Evolutionary conservation across 1,140 invertebrate species (phyloP), one percentile per base, ranked within the genome.

Genomic region (Drosophila setifemur): DNA sequence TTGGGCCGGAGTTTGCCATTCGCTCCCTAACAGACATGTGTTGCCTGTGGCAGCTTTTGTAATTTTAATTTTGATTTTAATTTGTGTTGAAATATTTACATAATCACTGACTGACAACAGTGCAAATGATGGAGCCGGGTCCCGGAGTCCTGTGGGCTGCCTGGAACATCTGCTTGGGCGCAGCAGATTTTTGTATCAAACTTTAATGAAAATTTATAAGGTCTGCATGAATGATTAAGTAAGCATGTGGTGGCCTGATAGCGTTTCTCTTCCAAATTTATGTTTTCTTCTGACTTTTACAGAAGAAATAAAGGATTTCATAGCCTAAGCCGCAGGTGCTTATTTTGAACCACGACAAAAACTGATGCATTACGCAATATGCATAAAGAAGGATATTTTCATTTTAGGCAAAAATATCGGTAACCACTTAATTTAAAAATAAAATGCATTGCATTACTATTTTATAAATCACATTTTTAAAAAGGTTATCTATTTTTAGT

Each of bases 41-140:
- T 76, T 86, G 81, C 81, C 81, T 77, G 79, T 60, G 69, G 74
- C 70, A 72, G 81, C 83, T 87, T 86, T 86, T 86, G 82, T 86
- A 87, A 87, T 87, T 86, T 86, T 86, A 86, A 86, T 86, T 86
- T 87, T 87, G 76, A 86, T 86, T 86, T 86, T 86, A 86, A 86
- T 86, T 86, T 86, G 76, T 88, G 82, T 77, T 86, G 82, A 86
- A 86, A 86, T 87, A 86, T 86, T 86, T 86, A 86, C 82, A 86
- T 86, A 86, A 88, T 86, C 82, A 86, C 82, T 86, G 82, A 87
- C 82, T 87, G 82, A 86, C 81, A 82, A 70, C 79, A 50, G 31
- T 42, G 49, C 49, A 16, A 37, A 63, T 33, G 52, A 39, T 31
- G 44, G 35, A 23, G n/a, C n/a, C n/a, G 44, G 35, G 12, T 16